A percentile compares a stretch with the other conserved stretches of the same genome.
These are phyloP conservation scores for Dermochelys coriacea DNA, from an alignment of 2,797 vertebrate species.

Conservation along the genomic window DNA sequence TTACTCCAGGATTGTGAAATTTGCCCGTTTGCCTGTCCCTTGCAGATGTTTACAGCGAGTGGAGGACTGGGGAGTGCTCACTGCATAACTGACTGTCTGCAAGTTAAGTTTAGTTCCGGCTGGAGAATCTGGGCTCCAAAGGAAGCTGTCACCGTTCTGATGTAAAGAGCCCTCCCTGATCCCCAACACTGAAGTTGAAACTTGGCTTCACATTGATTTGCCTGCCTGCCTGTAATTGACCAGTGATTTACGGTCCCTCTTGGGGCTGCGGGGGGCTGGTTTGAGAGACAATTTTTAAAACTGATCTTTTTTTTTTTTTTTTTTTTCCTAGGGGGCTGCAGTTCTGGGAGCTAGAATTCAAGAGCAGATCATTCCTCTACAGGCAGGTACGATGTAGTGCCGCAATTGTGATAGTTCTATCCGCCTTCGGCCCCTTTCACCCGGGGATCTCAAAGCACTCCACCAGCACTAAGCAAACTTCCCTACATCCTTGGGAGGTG, in stretches of 20 bases:
- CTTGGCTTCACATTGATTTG: neutral
- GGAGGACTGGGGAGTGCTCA: neutral
- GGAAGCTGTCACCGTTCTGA: neutral
- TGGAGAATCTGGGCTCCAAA: neutral
- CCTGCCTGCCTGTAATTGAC: fast-evolving
- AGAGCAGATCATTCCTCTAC: slow-evolving; percentile 90
- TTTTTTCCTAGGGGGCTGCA: slow-evolving; percentile 79
- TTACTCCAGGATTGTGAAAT: neutral
- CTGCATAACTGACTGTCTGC: neutral
- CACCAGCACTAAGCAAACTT: neutral
- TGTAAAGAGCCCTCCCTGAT: no score
- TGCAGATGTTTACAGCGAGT: neutral
- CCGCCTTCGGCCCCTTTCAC: neutral
- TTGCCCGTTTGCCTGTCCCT: neutral
- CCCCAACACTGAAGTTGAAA: neutral
- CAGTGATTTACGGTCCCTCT: neutral
- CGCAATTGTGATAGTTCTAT: fast-evolving
- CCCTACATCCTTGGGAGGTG: neutral
- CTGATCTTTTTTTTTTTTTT: neutral
- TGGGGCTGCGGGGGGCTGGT: neutral
- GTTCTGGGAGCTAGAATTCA: slow-evolving; percentile 91
- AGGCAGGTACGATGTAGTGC: slow-evolving; percentile 84
- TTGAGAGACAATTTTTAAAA: neutral
- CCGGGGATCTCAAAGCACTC: neutral
- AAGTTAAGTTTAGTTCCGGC: neutral